Conservation (phyloP, 1,140 invertebrate genomes). For the Doryteuthis pealeii region DNA sequence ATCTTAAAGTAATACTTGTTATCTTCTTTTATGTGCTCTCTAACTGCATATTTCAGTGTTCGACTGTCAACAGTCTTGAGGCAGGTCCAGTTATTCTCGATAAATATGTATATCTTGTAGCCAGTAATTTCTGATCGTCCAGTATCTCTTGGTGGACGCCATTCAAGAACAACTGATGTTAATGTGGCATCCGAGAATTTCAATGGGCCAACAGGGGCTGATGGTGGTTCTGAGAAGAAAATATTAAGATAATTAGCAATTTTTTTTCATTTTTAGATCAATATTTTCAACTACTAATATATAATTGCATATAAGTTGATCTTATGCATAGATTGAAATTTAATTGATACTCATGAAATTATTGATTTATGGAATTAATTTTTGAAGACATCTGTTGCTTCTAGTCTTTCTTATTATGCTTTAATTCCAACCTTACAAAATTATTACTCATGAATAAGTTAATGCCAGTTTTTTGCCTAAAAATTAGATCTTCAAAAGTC, state of each 20-base stretch:
- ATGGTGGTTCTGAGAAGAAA: slow-evolving; percentile 36
- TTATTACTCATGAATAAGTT: no score
- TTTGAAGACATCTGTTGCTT: no score
- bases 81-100: slow-evolving; percentile 66
- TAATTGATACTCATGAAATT: no score
- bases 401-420: no score
- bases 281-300: neutral
- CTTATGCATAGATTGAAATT: neutral
- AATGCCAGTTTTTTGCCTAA: no score
- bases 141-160: slow-evolving; percentile 96
- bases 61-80: slow-evolving; percentile 67
- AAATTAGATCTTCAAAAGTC: no score
- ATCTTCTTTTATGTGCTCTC: slow-evolving; percentile 69
- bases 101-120: slow-evolving; percentile 71
- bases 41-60: slow-evolving; percentile 66
- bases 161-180: slow-evolving; percentile 88
- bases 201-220: slow-evolving; percentile 57
- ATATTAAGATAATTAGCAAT: neutral
- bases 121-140: slow-evolving; percentile 91
- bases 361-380: no score
- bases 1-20: slow-evolving; percentile 94
- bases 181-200: slow-evolving; percentile 90
- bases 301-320: neutral
- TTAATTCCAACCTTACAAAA: no score
- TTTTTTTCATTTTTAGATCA: neutral